Conservation (phyloP, 1,140 invertebrate genomes). For the Euschistus heros region DNA sequence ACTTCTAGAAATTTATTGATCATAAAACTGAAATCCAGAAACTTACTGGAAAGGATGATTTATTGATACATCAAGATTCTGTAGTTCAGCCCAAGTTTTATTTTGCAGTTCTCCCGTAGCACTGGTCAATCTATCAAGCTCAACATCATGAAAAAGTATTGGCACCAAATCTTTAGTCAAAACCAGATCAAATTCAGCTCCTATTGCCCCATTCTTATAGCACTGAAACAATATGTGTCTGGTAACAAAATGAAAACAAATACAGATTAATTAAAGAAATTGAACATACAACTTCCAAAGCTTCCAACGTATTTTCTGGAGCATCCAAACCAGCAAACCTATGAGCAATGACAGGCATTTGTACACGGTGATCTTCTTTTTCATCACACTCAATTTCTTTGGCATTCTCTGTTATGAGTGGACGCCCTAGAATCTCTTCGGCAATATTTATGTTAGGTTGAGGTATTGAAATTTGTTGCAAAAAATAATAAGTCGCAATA, state of each 20-base stretch:
- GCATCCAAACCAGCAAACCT: slow-evolving; percentile 57
- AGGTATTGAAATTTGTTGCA: slow-evolving; percentile 16
- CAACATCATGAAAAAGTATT: slow-evolving; percentile 62
- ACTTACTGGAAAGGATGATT: slow-evolving; percentile 27
- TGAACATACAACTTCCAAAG: slow-evolving; percentile 50
- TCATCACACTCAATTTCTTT: background rate
- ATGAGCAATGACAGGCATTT: slow-evolving; percentile 49
- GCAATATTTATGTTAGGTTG: background rate
- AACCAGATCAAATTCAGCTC: slow-evolving; percentile 64
- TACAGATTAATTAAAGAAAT: background rate
- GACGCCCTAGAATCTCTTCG: slow-evolving; percentile 15
- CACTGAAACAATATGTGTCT: slow-evolving; percentile 39
- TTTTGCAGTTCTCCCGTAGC: slow-evolving; percentile 42
- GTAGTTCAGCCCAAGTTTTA: slow-evolving; percentile 51
- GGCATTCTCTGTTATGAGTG: background rate
- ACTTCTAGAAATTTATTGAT: too few relatives aligned
- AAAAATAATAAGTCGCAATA: background rate
- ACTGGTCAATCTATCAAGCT: slow-evolving; percentile 55
- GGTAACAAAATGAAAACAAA: background rate
- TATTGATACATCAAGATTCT: slow-evolving; percentile 23
- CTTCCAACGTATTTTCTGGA: slow-evolving; percentile 59
- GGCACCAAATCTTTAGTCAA: slow-evolving; percentile 60
- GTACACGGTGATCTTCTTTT: slow-evolving; percentile 31
- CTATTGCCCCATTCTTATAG: slow-evolving; percentile 50
- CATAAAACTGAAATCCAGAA: too few relatives aligned